Percentiles rank a stretch among this genome's conserved stretches.
These are phyloP conservation scores for Ataeniobius toweri DNA, from an alignment of 2,797 vertebrate genomes.

Conservation along the genomic window DNA sequence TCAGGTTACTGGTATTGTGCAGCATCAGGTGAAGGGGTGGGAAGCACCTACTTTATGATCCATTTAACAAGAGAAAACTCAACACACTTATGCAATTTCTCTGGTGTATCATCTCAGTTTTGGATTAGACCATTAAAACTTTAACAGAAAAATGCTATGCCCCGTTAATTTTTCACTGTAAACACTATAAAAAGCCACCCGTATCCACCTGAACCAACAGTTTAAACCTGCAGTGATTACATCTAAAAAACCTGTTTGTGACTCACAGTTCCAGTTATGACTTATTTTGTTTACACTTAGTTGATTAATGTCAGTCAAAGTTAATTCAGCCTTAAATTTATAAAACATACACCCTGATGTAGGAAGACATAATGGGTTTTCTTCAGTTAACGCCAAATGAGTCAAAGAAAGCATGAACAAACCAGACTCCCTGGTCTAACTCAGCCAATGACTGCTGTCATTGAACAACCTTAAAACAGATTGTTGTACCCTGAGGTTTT, in stretches of 20 bases:
- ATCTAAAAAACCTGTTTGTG: conserved; percentile 1
- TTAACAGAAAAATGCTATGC: not conserved
- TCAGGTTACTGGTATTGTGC: not conserved
- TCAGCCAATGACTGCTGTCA: not conserved
- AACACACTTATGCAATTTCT: not conserved
- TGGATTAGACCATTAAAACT: not conserved
- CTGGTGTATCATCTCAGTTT: not conserved
- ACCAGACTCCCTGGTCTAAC: not conserved
- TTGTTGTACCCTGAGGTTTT: not conserved
- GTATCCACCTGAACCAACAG: not conserved
- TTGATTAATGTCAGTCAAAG: not conserved
- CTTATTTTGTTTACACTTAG: not conserved
- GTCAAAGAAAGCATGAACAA: not conserved
- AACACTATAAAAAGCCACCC: not conserved
- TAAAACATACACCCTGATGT: not conserved
- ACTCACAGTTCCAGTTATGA: not conserved
- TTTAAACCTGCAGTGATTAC: not conserved
- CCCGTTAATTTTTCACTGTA: not conserved
- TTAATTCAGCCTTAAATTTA: not conserved
- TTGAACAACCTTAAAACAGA: conserved; percentile 3
- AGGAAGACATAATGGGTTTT: not conserved
- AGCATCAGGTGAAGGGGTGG: not conserved
- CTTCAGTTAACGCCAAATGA: conserved; percentile 17
- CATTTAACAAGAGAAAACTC: not conserved
- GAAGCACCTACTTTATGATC: not conserved